Evolutionary conservation across 2,888 invertebrate species (phyloP).

Genomic region (Drosophila fungiperda): DNA sequence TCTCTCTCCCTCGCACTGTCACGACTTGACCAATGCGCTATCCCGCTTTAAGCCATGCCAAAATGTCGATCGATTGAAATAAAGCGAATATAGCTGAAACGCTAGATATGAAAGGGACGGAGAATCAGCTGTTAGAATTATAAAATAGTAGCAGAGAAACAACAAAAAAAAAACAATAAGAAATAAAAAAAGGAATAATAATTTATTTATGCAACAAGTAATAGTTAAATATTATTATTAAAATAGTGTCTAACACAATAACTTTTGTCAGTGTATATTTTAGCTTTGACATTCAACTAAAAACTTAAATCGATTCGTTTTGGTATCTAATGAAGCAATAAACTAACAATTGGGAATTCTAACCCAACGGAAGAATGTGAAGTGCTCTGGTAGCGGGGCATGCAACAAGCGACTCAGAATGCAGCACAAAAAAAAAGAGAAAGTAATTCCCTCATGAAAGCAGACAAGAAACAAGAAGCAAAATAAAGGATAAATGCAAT

Average conservation of each 20-base stretch:
- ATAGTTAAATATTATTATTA: too few relatives aligned
- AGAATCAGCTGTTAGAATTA: neutral
- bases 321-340: neutral
- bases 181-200: neutral
- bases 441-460: slow-evolving; percentile 7
- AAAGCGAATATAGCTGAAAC: neutral
- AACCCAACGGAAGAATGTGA: slow-evolving; percentile 2
- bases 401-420: slow-evolving; percentile 21
- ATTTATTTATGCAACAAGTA: too few relatives aligned
- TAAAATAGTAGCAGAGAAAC: neutral
- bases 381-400: neutral
- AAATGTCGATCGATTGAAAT: neutral
- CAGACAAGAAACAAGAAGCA: neutral
- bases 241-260: neutral
- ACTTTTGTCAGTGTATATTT: neutral
- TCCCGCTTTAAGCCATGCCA: neutral
- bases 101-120: neutral
- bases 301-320: neutral
- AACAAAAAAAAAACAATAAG: neutral
- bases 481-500: neutral
- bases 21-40: neutral
- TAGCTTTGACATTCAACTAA: neutral
- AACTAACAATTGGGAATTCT: neutral
- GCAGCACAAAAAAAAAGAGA: slow-evolving; percentile 11
- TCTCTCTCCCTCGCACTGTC: neutral